A percentile compares a stretch with the other conserved stretches of the same genome.
These are phyloP conservation scores for Campopleginae sp. DNA, from an alignment of 2,888 invertebrate species.

Conservation along the genomic window DNA sequence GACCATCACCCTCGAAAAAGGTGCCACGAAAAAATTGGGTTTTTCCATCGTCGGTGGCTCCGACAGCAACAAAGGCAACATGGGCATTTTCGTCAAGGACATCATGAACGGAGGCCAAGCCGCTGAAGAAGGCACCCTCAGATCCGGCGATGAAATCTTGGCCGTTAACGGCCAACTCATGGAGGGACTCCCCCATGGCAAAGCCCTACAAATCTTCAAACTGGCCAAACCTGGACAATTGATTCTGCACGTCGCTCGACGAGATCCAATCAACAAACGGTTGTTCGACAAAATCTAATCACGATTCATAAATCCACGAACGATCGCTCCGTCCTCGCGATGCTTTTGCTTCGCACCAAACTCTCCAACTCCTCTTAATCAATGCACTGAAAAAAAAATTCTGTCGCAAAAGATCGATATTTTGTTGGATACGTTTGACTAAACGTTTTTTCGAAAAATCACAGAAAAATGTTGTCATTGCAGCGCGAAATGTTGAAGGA, in stretches of 20 bases:
- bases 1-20: conserved; percentile 85
- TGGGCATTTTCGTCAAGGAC: conserved; percentile 88
- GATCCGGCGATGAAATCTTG: conserved; percentile 87
- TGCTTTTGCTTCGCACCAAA: conserved; percentile 75
- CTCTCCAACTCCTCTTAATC: conserved; percentile 54
- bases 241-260: conserved; percentile 85
- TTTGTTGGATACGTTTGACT: no score
- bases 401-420: no score
- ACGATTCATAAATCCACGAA: conserved; percentile 54
- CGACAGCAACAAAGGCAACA: conserved; percentile 87
- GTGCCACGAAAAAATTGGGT: conserved; percentile 86
- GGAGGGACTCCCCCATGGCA: conserved; percentile 86
- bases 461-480: no score
- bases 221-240: conserved; percentile 87
- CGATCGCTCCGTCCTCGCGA: conserved; percentile 72
- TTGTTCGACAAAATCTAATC: conserved; percentile 72
- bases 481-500: no score
- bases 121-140: conserved; percentile 86
- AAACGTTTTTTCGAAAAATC: no score
- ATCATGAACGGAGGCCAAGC: conserved; percentile 87
- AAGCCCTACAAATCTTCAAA: conserved; percentile 87
- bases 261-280: conserved; percentile 82
- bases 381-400: no score
- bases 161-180: conserved; percentile 86
- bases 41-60: conserved; percentile 88